Evolutionary conservation across 1,140 invertebrate species (phyloP), one percentile per base, ranked within the genome.

Genomic region (Maniola jurtina): DNA sequence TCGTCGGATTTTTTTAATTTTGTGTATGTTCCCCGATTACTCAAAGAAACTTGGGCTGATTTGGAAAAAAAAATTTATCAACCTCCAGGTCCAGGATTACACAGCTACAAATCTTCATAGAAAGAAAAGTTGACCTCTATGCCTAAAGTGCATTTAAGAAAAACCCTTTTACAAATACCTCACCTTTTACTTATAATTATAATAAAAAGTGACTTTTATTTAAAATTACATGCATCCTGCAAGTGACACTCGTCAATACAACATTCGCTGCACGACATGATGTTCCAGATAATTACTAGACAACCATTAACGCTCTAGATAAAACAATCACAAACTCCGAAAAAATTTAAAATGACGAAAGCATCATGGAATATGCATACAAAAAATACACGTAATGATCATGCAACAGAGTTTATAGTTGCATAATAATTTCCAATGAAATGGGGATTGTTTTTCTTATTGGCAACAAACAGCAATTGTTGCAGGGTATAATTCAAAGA

Each of bases 221-320:
- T 68, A 60, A 81, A 82, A 81, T 80, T 76, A 81, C 65, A 80
- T 56, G 64, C 70, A 74, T 77, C 67, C 74, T 76, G 61, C 67
- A 78, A 82, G 63, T 66, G 72, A 64, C 66, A 67, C 59, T 59
- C 73, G 59, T 66, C 75, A 40, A 72, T 79, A 77, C 72, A 70
- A 62, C 72, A 72, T 77, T 75, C 73, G 71, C 73, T 59, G 68
- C 75, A 82, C 75, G 74, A 80, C 73, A 73, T 56, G 66, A 76
- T 78, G 76, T 78, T 73, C 66, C 68, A 77, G 75, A 89, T 88
- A 86, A 90, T 88, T 89, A 81, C 83, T 81, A 84, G 86, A 86
- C 79, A 88, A 83, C 84, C 84, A 86, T 84, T 88, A 88, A 70
- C 68, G 75, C 57, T 72, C 75, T 75, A 82, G 78, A 86, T 85